These are phyloP conservation scores for Caenorhabditis becei DNA, from an alignment of 2,888 invertebrate genomes.

Conservation along the genomic window DNA sequence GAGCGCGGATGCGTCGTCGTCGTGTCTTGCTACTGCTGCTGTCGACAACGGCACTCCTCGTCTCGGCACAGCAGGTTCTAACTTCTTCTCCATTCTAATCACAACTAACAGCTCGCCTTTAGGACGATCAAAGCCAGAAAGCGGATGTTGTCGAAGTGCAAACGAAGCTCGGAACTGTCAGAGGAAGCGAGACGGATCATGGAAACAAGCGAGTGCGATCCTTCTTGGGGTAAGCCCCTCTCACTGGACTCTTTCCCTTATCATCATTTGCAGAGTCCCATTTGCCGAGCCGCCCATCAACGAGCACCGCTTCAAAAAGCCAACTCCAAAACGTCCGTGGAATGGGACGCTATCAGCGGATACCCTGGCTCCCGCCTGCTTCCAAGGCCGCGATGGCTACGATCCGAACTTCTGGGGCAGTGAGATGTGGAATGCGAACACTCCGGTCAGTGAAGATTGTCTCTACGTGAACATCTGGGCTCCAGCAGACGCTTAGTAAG, in stretches of 20 bases:
- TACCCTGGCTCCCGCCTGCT: constrained; percentile 74
- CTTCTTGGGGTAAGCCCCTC: constrained; percentile 47
- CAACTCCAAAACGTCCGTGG: constrained; percentile 74
- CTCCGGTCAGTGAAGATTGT: constrained; percentile 93
- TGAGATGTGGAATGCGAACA: constrained; percentile 96
- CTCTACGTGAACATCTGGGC: constrained; percentile 94
- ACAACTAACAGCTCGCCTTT: constrained; percentile 23
- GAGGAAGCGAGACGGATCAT: constrained; percentile 71
- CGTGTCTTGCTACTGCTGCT: constrained; percentile 49
- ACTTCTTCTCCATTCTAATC: constrained; percentile 1
- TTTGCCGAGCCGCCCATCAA: constrained; percentile 79
- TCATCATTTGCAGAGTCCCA: constrained; percentile 68
- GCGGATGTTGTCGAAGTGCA: constrained; percentile 68
- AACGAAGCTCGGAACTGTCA: constrained; percentile 72
- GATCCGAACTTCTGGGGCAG: constrained; percentile 85
- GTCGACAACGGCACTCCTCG: constrained; percentile 33
- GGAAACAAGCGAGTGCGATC: constrained; percentile 55
- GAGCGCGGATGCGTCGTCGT: constrained; percentile 55
- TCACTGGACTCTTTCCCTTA: not conserved
- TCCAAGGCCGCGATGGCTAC: constrained; percentile 74
- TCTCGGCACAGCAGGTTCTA: constrained; percentile 45
- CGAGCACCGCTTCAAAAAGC: constrained; percentile 73
- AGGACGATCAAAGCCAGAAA: constrained; percentile 37
- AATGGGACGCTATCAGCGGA: constrained; percentile 68
- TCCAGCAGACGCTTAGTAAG: constrained; percentile 84